Evolutionary conservation across 2,797 vertebrate genomes (phyloP).

Genomic region (Ceyx erithaca): DNA sequence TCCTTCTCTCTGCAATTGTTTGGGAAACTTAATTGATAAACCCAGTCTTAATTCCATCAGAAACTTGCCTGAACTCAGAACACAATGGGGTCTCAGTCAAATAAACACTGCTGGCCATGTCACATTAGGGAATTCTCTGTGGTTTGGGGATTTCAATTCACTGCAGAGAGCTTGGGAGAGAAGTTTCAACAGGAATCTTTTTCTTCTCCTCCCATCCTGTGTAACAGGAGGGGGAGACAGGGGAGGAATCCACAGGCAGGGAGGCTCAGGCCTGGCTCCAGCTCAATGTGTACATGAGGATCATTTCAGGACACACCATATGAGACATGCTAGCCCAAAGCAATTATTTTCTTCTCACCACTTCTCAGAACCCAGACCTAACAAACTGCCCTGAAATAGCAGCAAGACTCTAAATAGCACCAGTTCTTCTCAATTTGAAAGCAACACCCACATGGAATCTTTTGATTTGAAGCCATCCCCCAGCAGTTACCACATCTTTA

Average conservation of each 20-base stretch:
- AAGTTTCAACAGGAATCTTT: conserved; percentile 6
- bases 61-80: conserved; percentile 1
- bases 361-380: conserved; percentile 45
- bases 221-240: neutral
- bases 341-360: conserved; percentile 45
- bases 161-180: conserved; percentile 20
- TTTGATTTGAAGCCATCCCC: conserved; percentile 38
- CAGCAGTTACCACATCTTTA: conserved; percentile 24
- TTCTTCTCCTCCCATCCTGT: neutral
- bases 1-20: conserved; percentile 10
- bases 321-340: conserved; percentile 8
- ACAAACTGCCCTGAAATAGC: conserved; percentile 54
- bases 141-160: conserved; percentile 50
- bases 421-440: conserved; percentile 19
- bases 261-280: conserved; percentile 11
- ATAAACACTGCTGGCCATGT: conserved; percentile 51
- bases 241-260: neutral
- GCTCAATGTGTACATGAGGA: conserved; percentile 7
- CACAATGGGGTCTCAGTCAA: conserved; percentile 48
- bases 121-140: conserved; percentile 35
- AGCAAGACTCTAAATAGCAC: conserved; percentile 23
- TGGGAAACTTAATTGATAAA: conserved; percentile 23
- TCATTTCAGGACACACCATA: conserved; percentile 47
- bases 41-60: conserved; percentile 12
- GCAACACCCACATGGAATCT: conserved; percentile 30